A percentile compares a stretch with the other conserved stretches of the same genome.
Conservation (phyloP, 1,140 invertebrate genomes). For the Bombus picipes region DNA sequence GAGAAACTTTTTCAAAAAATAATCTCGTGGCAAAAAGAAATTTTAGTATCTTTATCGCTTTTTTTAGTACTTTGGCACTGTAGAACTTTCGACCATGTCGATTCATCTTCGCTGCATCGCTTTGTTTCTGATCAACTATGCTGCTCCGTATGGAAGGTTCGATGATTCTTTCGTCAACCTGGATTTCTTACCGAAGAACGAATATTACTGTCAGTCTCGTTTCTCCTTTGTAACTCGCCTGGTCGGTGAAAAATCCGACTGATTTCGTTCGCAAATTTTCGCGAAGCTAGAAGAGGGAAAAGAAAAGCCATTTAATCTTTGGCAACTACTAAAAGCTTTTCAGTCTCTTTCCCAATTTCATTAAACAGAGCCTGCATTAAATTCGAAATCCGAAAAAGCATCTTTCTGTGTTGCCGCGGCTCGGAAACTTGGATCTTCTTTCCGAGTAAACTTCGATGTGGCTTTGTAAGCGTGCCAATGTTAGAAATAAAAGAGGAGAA, state of each 20-base stretch:
- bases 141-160: too few relatives aligned
- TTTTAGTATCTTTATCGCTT: background rate
- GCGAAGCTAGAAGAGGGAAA: background rate
- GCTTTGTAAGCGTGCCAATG: conserved; percentile 62
- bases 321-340: conserved; percentile 41
- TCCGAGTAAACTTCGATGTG: conserved; percentile 53
- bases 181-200: background rate
- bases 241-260: background rate
- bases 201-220: too few relatives aligned
- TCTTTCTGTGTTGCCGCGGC: background rate
- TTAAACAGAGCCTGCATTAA: conserved; percentile 31
- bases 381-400: conserved; percentile 43
- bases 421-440: conserved; percentile 8
- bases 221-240: background rate
- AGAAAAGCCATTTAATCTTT: conserved; percentile 28
- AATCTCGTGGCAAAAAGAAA: background rate
- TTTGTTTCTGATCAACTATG: background rate
- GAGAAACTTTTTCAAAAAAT: background rate
- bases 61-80: background rate
- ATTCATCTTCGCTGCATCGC: background rate
- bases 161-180: background rate
- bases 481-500: background rate
- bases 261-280: background rate
- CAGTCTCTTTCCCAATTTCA: conserved; percentile 19
- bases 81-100: too few relatives aligned